Evolutionary conservation across 2,113 vertebrate genomes (phyloP).

Genomic region (Calcarius ornatus): DNA sequence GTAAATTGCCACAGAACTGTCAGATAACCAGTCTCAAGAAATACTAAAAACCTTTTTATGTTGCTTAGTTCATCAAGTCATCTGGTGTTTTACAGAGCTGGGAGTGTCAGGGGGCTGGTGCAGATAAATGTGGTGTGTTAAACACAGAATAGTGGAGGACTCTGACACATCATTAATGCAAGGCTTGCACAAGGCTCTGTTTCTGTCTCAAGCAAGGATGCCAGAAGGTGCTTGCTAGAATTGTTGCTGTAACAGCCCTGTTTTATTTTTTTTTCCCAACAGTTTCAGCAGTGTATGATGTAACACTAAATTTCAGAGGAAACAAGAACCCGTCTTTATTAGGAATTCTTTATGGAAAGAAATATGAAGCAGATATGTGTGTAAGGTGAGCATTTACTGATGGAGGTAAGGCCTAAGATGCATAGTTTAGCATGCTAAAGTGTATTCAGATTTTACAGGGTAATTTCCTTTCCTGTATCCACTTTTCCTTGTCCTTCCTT

Average conservation of each 20-base stretch:
- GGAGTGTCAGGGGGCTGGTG: not conserved
- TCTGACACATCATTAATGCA: not conserved
- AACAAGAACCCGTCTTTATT: conserved; percentile 93
- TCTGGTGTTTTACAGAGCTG: not conserved
- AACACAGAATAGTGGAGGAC: not conserved
- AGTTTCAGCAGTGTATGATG: conserved; percentile 95
- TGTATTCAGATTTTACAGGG: not conserved
- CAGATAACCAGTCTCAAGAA: not conserved
- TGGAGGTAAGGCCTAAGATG: not conserved
- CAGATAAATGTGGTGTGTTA: not conserved
- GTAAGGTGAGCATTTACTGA: conserved; percentile 80
- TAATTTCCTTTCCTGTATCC: not conserved
- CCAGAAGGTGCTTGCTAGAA: not conserved
- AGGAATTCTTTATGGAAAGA: conserved; percentile 93
- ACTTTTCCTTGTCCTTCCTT: not conserved
- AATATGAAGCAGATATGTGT: conserved; percentile 94
- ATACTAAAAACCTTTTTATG: not conserved
- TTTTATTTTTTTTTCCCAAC: not conserved
- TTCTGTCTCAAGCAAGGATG: not conserved
- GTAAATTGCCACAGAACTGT: not conserved
- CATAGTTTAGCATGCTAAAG: not conserved
- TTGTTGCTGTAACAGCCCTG: not conserved
- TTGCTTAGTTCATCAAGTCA: not conserved
- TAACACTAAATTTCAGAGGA: conserved; percentile 95
- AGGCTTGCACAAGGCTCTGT: not conserved